Conservation (phyloP, 2,113 vertebrate genomes). For the Micromys minutus region DNA sequence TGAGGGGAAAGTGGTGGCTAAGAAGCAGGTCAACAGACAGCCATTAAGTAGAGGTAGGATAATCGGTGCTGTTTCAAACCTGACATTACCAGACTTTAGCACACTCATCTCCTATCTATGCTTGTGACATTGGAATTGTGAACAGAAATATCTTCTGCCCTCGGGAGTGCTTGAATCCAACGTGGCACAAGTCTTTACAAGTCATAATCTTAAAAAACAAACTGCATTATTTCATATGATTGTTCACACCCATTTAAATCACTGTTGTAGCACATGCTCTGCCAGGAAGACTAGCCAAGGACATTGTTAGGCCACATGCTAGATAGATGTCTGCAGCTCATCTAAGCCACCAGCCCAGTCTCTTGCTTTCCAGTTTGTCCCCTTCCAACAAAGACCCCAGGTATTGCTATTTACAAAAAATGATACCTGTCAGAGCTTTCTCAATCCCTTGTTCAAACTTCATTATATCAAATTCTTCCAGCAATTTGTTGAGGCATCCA, state of each 20-base stretch:
- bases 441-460: neutral
- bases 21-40: neutral
- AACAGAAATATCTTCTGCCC: neutral
- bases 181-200: neutral
- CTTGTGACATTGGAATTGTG: neutral
- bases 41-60: neutral
- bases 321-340: neutral
- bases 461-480: neutral
- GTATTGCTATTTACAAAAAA: neutral
- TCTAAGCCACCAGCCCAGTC: neutral
- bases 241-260: neutral
- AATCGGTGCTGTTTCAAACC: neutral
- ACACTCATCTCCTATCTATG: neutral
- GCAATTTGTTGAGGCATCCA: neutral
- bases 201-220: neutral
- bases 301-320: neutral
- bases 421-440: neutral
- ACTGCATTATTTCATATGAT: neutral
- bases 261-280: neutral
- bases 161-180: neutral
- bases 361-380: fast-evolving
- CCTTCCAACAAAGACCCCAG: neutral
- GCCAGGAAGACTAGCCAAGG: neutral
- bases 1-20: fast-evolving
- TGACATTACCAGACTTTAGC: neutral